phyloP scores from a whole-genome alignment of 2,888 invertebrate species.

The Achlya flavicornis region DNA sequence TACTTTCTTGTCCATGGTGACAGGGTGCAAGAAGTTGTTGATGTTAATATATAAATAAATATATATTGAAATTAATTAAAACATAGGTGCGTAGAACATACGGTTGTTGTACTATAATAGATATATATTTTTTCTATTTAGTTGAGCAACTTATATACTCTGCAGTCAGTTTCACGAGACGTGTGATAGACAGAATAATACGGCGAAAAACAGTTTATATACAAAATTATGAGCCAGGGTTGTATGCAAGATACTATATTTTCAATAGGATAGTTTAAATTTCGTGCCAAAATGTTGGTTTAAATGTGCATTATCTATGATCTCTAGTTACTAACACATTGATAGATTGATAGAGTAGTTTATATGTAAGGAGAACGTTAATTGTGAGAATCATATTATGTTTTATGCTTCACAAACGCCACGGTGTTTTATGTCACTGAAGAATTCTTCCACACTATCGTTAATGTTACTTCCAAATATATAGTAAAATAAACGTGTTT shows the following conservation, averaged over 20 bases:
- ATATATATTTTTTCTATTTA: conserved; percentile 70
- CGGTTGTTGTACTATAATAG: conserved; percentile 64
- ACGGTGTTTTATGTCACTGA: background rate
- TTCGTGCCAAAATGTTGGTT: conserved; percentile 12
- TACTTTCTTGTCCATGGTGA: conserved; percentile 48
- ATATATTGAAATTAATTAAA: conserved; percentile 29
- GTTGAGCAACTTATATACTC: conserved; percentile 43
- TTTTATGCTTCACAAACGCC: background rate
- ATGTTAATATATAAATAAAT: conserved; percentile 33
- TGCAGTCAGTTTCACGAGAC: conserved; percentile 10
- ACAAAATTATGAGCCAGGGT: background rate
- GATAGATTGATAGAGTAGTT: background rate
- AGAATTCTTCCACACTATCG: background rate
- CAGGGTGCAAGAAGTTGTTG: conserved; percentile 46
- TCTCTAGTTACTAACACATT: conserved; percentile 12
- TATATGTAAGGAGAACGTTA: background rate
- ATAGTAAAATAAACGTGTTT: background rate
- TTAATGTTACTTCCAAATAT: background rate
- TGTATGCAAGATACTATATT: background rate
- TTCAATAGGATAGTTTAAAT: background rate
- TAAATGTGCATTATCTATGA: conserved; percentile 4
- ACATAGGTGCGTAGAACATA: conserved; percentile 41
- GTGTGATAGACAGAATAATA: background rate
- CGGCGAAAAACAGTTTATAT: background rate
- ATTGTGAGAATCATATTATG: background rate